Evolutionary conservation across 1,140 invertebrate species (phyloP), one percentile per base, ranked within the genome.

Genomic region (Tetragonula clypearis): DNA sequence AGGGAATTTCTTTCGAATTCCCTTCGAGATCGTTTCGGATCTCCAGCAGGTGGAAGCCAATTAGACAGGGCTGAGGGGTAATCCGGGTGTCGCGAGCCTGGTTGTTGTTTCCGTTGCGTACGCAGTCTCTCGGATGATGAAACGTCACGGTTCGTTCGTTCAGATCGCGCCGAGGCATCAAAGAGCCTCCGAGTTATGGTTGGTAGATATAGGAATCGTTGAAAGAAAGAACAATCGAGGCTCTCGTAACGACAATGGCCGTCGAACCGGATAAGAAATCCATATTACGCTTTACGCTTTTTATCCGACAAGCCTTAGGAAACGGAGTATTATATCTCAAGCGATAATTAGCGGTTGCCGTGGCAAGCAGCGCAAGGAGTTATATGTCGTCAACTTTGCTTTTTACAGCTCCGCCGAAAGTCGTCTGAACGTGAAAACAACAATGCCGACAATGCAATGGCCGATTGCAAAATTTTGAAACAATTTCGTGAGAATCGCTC

Each of bases 101-200:
- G 35, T 35, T 49, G 53, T 82, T 30, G 56, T 65, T 71, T 56
- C 85, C 65, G 76, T 87, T 87, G 85, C 71, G 69, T 49, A 62
- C 74, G 79, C 84, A 66, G 60, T 56, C 53, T 79, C 79, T 68
- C 62, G 76, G 80, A 84, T 88, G 87, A 86, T 66, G 87, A 88
- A 88, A 88, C 84, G 87, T 88, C 72, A 88, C 87, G 85, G 87
- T 84, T 86, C 86, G 85, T 87, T 86, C 87, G 87, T 72, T 82
- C 76, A 73, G 87, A 88, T 88, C 87, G 80, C 86, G 55, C 56
- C 75, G 55, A 66, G 85, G 87, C 86, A 87, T 88, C 87, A 87
- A 76, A 84, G 81, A 75, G 35, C 58, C 84, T 30, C 72, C 41
- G 41, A 49, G 41, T 6, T 8, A 35, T 49, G 41, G 6, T 49